phyloP scores from a whole-genome alignment of 2,797 vertebrate genomes.

The Poecilia wingei region DNA sequence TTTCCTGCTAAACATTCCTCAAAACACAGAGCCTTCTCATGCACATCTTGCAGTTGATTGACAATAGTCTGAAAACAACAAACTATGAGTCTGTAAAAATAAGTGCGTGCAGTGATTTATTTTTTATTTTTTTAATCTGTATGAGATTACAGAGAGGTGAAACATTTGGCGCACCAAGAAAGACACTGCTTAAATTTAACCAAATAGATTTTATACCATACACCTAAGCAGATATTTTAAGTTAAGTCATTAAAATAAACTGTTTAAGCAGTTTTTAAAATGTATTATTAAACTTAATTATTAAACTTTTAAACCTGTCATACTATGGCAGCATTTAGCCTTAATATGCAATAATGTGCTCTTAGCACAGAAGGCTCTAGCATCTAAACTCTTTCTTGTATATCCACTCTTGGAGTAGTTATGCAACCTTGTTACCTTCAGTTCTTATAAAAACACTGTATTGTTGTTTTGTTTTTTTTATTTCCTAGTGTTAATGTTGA shows the following conservation, averaged over 20 bases:
- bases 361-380: too few species aligned
- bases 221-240: neutral
- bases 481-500: too few species aligned
- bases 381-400: too few species aligned
- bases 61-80: neutral
- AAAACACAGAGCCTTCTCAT: neutral
- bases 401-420: too few species aligned
- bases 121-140: neutral
- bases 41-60: neutral
- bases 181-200: neutral
- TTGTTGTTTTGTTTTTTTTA: too few species aligned
- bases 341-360: too few species aligned
- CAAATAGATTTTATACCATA: neutral
- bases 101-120: neutral
- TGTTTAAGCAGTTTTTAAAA: neutral
- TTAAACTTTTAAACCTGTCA: neutral
- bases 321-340: neutral
- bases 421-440: too few species aligned
- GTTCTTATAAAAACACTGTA: too few species aligned
- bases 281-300: neutral
- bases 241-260: neutral
- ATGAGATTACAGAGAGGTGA: neutral
- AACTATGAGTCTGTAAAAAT: neutral
- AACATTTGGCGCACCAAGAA: neutral
- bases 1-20: slow-evolving; percentile 2